A percentile compares a stretch with the other conserved stretches of the same genome.
Evolutionary conservation across 2,888 invertebrate species (phyloP).

Genomic region (Heliconius charithonia): DNA sequence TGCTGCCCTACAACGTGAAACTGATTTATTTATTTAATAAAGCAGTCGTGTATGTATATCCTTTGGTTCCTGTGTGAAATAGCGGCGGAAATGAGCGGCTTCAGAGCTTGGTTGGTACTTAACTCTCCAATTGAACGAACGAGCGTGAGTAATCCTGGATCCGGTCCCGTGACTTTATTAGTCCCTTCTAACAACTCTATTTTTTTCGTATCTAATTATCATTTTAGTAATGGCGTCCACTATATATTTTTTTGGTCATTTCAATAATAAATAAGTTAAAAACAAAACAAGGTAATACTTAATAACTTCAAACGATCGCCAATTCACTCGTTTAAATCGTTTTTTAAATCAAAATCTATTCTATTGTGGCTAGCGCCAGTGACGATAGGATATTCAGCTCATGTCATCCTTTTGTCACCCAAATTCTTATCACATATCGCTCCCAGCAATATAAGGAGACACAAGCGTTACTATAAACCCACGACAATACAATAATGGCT

Average conservation of each 20-base stretch:
- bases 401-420: slow-evolving; percentile 24
- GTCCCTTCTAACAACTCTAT: slow-evolving; percentile 52
- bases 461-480: slow-evolving; percentile 76
- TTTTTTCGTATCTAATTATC: slow-evolving; percentile 32
- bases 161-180: slow-evolving; percentile 72
- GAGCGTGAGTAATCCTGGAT: slow-evolving; percentile 74
- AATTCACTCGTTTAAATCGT: not conserved
- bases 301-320: not conserved
- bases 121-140: slow-evolving; percentile 77
- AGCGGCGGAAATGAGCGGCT: slow-evolving; percentile 68
- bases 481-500: slow-evolving; percentile 82
- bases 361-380: not conserved
- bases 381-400: not conserved
- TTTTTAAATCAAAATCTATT: not conserved
- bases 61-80: slow-evolving; percentile 58
- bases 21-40: not conserved
- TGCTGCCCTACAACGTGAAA: too few relatives aligned
- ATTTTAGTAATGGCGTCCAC: not conserved
- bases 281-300: not conserved
- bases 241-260: not conserved
- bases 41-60: slow-evolving; percentile 13
- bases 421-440: slow-evolving; percentile 50
- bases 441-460: slow-evolving; percentile 71
- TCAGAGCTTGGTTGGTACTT: slow-evolving; percentile 62
- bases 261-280: not conserved